Evolutionary conservation across 2,797 vertebrate species (phyloP).

Genomic region (Mus caroli): DNA sequence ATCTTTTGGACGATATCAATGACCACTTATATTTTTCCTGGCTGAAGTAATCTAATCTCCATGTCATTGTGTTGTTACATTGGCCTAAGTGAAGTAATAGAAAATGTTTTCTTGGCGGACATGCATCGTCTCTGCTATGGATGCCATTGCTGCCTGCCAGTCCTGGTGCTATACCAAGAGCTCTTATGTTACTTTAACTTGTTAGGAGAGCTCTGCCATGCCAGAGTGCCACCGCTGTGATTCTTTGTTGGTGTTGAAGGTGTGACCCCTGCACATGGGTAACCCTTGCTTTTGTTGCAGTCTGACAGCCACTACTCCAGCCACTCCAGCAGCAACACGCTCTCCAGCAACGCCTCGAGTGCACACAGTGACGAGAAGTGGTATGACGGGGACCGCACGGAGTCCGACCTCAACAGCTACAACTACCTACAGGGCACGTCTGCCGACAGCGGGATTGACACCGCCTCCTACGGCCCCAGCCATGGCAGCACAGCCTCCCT

Average conservation of each 20-base stretch:
- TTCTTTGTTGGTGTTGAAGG: background rate
- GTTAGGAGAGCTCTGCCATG: background rate
- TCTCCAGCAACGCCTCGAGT: constrained; percentile 97
- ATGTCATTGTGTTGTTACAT: background rate
- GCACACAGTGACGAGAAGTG: constrained; percentile 98
- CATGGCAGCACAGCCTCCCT: constrained; percentile 94
- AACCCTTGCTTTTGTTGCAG: constrained; percentile 84
- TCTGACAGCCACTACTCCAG: constrained; percentile 95
- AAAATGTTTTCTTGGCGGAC: background rate
- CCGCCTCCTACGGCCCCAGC: constrained; percentile 93
- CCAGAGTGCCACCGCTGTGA: fast-evolving
- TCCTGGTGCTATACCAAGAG: background rate
- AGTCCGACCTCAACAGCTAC: constrained; percentile 95
- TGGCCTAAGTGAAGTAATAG: constrained; percentile 52
- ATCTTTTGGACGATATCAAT: constrained; percentile 38
- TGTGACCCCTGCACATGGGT: constrained; percentile 18
- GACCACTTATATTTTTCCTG: constrained; percentile 2
- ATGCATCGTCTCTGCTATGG: background rate
- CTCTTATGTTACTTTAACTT: background rate
- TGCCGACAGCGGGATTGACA: constrained; percentile 95
- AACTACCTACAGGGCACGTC: constrained; percentile 95
- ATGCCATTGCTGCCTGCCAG: background rate
- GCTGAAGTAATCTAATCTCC: background rate
- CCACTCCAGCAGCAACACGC: constrained; percentile 98
- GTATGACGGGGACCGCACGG: constrained; percentile 94